phyloP scores from a whole-genome alignment of 2,888 invertebrate genomes.

The Lypha dubia region DNA sequence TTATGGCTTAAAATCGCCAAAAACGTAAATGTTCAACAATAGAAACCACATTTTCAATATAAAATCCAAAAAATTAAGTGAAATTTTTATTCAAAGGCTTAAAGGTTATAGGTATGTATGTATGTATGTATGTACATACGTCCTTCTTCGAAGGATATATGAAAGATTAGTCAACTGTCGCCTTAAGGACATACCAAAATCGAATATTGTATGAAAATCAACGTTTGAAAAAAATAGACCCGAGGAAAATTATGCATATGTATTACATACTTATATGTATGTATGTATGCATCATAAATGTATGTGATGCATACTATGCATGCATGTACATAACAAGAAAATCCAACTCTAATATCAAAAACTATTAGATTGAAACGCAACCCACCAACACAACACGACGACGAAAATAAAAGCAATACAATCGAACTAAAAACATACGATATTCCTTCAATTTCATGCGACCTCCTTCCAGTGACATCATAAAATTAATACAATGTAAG shows the following conservation, averaged over 20 bases:
- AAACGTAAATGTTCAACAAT: too few species aligned
- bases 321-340: not conserved
- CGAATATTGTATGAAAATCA: not conserved
- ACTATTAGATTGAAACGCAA: slow-evolving; percentile 24
- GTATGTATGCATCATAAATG: not conserved
- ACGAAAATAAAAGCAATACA: not conserved
- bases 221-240: not conserved
- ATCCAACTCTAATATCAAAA: slow-evolving; percentile 22
- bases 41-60: too few species aligned
- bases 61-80: too few species aligned
- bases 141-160: not conserved
- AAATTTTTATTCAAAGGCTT: too few species aligned
- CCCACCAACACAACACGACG: slow-evolving; percentile 23
- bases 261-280: not conserved
- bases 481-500: slow-evolving; percentile 48
- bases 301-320: too few species aligned
- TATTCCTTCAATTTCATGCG: slow-evolving; percentile 44
- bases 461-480: slow-evolving; percentile 63
- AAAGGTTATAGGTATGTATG: too few species aligned
- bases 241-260: not conserved
- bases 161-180: not conserved
- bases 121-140: too few species aligned
- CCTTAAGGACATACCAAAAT: not conserved
- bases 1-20: too few species aligned
- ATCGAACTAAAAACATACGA: slow-evolving; percentile 52